Percentiles rank a stretch among this genome's conserved stretches.
Conservation (phyloP, 1,140 invertebrate genomes). For the Parasteatoda tepidariorum region DNA sequence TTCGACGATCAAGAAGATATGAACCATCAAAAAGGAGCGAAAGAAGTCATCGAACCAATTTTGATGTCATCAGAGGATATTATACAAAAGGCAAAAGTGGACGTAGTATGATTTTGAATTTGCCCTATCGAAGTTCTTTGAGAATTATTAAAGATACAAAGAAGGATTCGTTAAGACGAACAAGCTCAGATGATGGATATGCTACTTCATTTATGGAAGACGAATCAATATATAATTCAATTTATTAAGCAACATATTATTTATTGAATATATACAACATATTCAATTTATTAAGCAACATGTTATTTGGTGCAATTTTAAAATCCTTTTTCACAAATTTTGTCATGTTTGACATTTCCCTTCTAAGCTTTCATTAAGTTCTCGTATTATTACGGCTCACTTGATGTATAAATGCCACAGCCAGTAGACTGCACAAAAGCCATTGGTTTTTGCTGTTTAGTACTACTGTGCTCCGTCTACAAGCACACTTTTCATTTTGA, state of each 20-base stretch:
- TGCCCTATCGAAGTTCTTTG: background rate
- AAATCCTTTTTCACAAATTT: too few relatives aligned
- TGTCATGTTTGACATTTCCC: background rate
- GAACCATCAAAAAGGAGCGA: conserved; percentile 2
- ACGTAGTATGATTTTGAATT: background rate
- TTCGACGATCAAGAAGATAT: conserved; percentile 28
- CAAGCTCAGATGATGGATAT: conserved; percentile 49
- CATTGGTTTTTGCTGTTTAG: conserved; percentile 46
- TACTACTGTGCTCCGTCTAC: conserved; percentile 31
- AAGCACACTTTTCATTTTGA: too few relatives aligned
- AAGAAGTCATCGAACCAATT: background rate
- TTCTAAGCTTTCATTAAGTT: conserved; percentile 12
- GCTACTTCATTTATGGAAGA: conserved; percentile 39
- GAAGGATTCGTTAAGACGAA: background rate
- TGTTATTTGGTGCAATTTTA: too few relatives aligned
- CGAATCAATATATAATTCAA: conserved; percentile 55
- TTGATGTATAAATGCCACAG: background rate
- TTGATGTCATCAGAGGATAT: conserved; percentile 18
- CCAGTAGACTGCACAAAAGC: conserved; percentile 46
- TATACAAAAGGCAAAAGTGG: conserved; percentile 29
- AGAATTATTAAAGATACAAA: background rate
- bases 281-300: too few relatives aligned
- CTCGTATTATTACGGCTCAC: conserved; percentile 33
- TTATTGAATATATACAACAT: too few relatives aligned
- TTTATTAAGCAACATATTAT: background rate